Percentiles rank a stretch among this genome's conserved stretches.
These are phyloP conservation scores for Styela plicata DNA, from an alignment of 23 tunicate genomes.

Conservation along the genomic window DNA sequence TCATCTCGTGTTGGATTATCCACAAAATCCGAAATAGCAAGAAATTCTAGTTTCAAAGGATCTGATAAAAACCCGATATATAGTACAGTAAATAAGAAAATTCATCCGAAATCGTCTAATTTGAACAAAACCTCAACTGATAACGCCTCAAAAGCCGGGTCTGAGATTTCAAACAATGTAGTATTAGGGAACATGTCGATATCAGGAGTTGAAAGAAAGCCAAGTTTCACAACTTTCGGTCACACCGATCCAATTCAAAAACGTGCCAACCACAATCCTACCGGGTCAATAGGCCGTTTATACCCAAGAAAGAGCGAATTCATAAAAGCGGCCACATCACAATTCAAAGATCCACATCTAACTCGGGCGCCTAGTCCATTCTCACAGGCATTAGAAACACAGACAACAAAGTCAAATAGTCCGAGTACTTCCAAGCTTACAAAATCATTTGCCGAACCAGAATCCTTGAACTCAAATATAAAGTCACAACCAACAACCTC, in stretches of 20 bases:
- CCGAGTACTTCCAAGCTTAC: not conserved
- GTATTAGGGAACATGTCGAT: not conserved
- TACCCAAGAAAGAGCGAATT: not conserved
- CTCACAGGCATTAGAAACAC: conserved; percentile 7
- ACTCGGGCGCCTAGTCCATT: not conserved
- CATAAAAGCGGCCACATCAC: not conserved
- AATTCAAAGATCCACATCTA: not conserved
- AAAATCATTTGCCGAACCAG: not conserved
- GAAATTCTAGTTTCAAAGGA: not conserved
- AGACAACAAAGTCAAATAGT: not conserved
- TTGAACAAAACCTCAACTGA: not conserved
- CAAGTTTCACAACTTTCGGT: not conserved
- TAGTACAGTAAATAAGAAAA: conserved; percentile 3
- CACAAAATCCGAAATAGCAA: not conserved
- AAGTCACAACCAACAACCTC: not conserved
- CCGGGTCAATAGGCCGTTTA: not conserved
- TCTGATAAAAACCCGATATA: conserved; percentile 1
- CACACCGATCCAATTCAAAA: not conserved
- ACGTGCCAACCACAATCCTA: not conserved
- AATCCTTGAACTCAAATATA: not conserved
- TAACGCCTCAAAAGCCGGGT: not conserved
- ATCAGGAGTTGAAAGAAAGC: not conserved
- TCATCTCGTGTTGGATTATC: not conserved
- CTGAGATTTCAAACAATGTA: not conserved
- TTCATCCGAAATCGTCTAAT: not conserved